Base-by-base conservation (phyloP, 2,797 vertebrate species). In the Philypnodon macrostomus region DNA sequence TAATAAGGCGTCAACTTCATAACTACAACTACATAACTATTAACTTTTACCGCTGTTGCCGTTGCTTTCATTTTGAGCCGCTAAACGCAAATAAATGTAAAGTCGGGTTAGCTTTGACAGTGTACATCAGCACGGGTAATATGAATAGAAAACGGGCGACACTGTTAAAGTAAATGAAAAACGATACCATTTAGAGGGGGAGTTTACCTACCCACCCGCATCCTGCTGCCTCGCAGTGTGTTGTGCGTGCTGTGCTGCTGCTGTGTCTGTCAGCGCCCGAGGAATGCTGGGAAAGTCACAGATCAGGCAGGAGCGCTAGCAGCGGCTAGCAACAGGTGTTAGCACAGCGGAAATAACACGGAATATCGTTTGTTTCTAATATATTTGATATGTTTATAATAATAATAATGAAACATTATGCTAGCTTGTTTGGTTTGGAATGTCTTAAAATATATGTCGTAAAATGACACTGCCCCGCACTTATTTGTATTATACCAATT, bases 231-330 rank as follows among this genome's bases (percentile, higher is more conserved):
- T 51, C 5, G 52, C 38, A 12, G 58, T 27, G 40, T 51, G 27
- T 29, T 2, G 27, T 10, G n/a, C n/a, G n/a, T n/a, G n/a, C n/a
- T n/a, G n/a, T 29, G 9, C 47, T 15, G 65, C 42, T 9, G 33
- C 23, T 33, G 13, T 15, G 41, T 37, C 38, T 19, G 51, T 39
- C 17, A 12, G 36, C 56, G 46, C 75, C 53, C 72, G 29, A 14
- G 5, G 66, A 34, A 71, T 53, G 48, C 67, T 64, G 74, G 75
- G 74, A 30, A 63, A 32, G 73, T 79, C 73, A 70, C 41, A 7
- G 29, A 1, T 37, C 16, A n/a, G 45, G 47, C 26, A 38, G 15
- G 12, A 11, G 8, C 23, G 7, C 5, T 45, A 52, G 29, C 1
- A 8, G 12, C n/a, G 0, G 40, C 13, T 29, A 31, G 19, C 54